Base-by-base conservation (phyloP, 2,113 vertebrate genomes). In the Rhinopomastus cyanomelas region DNA sequence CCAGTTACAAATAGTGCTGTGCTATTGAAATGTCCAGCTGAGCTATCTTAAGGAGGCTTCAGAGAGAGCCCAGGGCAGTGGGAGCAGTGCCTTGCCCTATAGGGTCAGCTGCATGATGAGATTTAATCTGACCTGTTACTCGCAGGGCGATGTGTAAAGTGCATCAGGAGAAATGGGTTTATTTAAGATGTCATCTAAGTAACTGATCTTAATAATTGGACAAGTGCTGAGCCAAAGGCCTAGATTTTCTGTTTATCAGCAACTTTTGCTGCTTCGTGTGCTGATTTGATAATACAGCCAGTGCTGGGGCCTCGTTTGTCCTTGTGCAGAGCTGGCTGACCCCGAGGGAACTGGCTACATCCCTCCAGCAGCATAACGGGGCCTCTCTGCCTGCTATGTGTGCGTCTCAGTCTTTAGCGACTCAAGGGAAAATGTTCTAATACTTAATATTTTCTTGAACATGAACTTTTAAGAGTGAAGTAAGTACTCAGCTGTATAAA, bases 401-500 rank as follows among this genome's bases (percentile, higher is more conserved):
- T 84, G 89, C 89, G 88, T 80, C 55, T 91, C 61, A 39, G 27
- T 37, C 61, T 84, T 73, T 34, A 69, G 52, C 12, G 34, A 57
- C 51, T 74, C 30, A 44, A 89, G 76, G 62, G 27, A 89, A 65
- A 94, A 57, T 0, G 2, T 57, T 69, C 1, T 8, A 76, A 67
- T 55, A 32, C 73, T 96, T 92, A 62, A 48, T 10, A 18, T 90
- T 91, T 74, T 91, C 81, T 81, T 87, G 80, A 84, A 65, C 42
- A 42, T 66, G 51, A 81, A 92, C 74, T 84, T 94, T 84, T 94
- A 88, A 81, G 53, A 66, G 53, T 27, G 60, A 48, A 64, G 19
- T 88, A 86, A 76, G 94, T 88, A 82, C 85, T 80, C 56, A 75
- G 29, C 52, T 73, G 46, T 51, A 78, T 30, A 75, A 80, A 78